Conservation (phyloP, 2,113 vertebrate genomes). For the Rhinoderma darwinii region DNA sequence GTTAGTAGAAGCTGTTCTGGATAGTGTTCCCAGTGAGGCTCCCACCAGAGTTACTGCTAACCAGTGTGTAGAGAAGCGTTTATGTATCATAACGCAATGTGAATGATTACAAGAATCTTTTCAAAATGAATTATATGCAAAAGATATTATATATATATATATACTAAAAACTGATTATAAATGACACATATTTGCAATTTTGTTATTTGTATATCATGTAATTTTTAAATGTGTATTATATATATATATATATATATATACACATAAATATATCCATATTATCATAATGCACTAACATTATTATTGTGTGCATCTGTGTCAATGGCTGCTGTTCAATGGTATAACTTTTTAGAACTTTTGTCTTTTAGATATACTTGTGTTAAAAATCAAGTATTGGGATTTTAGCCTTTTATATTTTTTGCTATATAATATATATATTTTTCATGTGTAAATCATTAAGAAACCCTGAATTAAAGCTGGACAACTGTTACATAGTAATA, state of each 20-base stretch:
- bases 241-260: conserved; percentile 12
- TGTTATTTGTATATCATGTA: neutral
- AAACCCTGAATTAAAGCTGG: too few species aligned
- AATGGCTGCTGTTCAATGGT: too few species aligned
- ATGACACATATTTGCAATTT: neutral
- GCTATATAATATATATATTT: too few species aligned
- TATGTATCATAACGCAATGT: neutral
- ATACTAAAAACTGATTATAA: neutral
- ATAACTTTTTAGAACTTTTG: neutral
- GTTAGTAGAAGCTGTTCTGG: conserved; percentile 1
- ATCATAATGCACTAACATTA: neutral
- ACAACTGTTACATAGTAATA: too few species aligned
- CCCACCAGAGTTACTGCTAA: neutral
- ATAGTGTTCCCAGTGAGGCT: neutral
- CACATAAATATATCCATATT: neutral
- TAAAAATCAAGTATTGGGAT: neutral
- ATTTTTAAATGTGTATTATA: neutral
- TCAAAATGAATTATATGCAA: neutral
- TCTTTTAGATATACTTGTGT: too few species aligned
- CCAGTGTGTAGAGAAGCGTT: neutral
- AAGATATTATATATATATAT: neutral
- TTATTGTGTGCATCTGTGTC: too few species aligned
- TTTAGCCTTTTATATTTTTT: too few species aligned
- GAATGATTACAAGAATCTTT: conserved; percentile 7
- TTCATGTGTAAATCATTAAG: too few species aligned